These are phyloP conservation scores for Dichetophora obliterata DNA, from an alignment of 2,888 invertebrate species.

Conservation along the genomic window DNA sequence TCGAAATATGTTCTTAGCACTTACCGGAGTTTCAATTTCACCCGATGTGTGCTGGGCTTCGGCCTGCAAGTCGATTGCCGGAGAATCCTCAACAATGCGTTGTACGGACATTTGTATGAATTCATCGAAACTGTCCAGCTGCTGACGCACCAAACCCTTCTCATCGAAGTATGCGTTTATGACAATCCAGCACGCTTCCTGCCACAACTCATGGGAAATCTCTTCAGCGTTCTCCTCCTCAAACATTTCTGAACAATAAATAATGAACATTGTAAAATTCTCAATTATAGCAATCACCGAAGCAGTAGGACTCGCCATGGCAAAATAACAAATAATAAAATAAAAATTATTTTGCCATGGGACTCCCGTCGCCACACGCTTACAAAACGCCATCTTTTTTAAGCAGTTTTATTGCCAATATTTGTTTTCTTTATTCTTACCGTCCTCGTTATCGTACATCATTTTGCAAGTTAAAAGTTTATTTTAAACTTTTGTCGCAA, in stretches of 20 bases:
- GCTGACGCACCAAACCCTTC: slow-evolving; percentile 98
- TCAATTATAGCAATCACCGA: no score
- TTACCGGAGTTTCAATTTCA: slow-evolving; percentile 87
- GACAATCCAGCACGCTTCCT: slow-evolving; percentile 99
- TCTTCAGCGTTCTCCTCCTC: slow-evolving; percentile 94
- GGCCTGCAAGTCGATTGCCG: slow-evolving; percentile 96
- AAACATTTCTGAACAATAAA: slow-evolving; percentile 73
- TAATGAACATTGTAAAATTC: no score
- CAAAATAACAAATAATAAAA: no score
- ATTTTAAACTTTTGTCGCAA: not conserved
- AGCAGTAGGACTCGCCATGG: no score
- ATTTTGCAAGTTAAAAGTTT: slow-evolving; percentile 48
- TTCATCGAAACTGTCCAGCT: slow-evolving; percentile 99
- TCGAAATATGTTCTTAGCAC: no score
- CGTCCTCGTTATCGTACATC: slow-evolving; percentile 69
- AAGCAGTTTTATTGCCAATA: not conserved
- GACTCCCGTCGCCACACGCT: no score
- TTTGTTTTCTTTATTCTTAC: slow-evolving; percentile 51
- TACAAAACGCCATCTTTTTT: slow-evolving; percentile 53
- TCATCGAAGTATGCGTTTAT: slow-evolving; percentile 99
- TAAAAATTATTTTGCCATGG: no score
- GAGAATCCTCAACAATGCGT: slow-evolving; percentile 98
- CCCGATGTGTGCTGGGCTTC: slow-evolving; percentile 97
- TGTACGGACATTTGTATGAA: slow-evolving; percentile 99
- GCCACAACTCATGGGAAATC: slow-evolving; percentile 98